Percentiles rank a stretch among this genome's conserved stretches.
Evolutionary conservation across 2,113 vertebrate species (phyloP).

Genomic region (Paedocypris sp.): DNA sequence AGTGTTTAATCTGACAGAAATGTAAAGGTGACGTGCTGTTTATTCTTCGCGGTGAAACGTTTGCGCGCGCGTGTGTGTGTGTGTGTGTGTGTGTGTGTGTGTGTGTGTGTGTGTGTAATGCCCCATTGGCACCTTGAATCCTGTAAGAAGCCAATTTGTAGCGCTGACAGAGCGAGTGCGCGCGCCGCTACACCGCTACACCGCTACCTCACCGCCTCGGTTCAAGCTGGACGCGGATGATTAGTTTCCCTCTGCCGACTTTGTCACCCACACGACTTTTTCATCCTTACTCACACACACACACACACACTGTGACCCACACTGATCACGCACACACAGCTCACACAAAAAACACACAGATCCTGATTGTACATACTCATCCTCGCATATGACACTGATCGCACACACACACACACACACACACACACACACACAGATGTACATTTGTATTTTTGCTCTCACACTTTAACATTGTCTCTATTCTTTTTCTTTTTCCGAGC

Average conservation of each 20-base stretch:
- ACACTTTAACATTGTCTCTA: conserved; percentile 36
- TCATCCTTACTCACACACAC: conserved; percentile 39
- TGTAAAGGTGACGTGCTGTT: too few relatives aligned
- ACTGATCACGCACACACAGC: conserved; percentile 24
- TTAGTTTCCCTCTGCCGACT: conserved; percentile 53
- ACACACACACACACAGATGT: not conserved
- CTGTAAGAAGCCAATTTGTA: conserved; percentile 63
- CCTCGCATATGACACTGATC: conserved; percentile 23
- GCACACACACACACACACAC: conserved; percentile 14
- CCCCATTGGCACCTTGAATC: conserved; percentile 60
- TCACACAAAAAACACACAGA: not conserved
- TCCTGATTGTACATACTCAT: conserved; percentile 21
- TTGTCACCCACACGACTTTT: conserved; percentile 39
- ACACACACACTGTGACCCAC: conserved; percentile 23
- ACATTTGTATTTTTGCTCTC: too few relatives aligned
- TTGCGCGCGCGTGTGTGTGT: not conserved
- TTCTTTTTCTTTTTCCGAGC: conserved; percentile 28
- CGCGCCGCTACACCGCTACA: conserved; percentile 37
- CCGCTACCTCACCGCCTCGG: conserved; percentile 33
- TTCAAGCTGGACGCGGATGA: conserved; percentile 62
- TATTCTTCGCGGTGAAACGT: too few relatives aligned
- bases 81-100: not conserved
- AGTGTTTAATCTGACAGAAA: too few relatives aligned
- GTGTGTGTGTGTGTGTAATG: conserved; percentile 56
- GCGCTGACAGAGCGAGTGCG: conserved; percentile 42